phyloP scores from a whole-genome alignment of 2,888 invertebrate genomes.

The Conchocele bisecta region DNA sequence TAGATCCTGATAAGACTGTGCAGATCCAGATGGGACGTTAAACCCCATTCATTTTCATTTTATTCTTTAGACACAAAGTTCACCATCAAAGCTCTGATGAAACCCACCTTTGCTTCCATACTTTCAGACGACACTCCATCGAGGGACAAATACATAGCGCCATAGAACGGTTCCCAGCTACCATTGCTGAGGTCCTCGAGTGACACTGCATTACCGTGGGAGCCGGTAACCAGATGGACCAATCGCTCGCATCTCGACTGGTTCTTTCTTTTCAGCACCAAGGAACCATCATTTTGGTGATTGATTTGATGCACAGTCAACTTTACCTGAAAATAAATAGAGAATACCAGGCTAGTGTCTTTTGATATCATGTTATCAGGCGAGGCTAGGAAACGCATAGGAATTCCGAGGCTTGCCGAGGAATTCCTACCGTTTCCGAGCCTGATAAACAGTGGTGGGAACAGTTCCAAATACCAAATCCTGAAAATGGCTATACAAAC shows the following conservation, averaged over 20 bases:
- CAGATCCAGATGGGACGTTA: too few relatives aligned
- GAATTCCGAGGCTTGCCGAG: too few relatives aligned
- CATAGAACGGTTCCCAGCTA: conserved; percentile 57
- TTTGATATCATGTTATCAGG: background rate
- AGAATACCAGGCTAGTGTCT: background rate
- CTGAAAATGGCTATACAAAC: too few relatives aligned
- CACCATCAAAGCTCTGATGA: too few relatives aligned
- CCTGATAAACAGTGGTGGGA: too few relatives aligned
- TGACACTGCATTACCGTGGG: conserved; percentile 25
- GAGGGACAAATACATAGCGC: conserved; percentile 66
- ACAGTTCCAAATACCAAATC: too few relatives aligned
- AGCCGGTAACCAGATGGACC: conserved; percentile 48
- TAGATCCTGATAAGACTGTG: too few relatives aligned
- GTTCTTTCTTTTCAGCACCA: conserved; percentile 34
- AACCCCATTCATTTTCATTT: too few relatives aligned
- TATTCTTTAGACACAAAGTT: too few relatives aligned
- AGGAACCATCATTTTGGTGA: conserved; percentile 19
- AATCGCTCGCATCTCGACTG: conserved; percentile 36
- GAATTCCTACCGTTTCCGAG: too few relatives aligned
- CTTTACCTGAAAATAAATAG: conserved; percentile 33
- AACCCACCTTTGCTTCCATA: conserved; percentile 61
- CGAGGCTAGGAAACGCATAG: too few relatives aligned
- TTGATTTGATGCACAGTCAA: conserved; percentile 30
- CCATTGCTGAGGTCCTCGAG: conserved; percentile 26
- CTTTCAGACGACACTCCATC: conserved; percentile 61